Base-by-base conservation (phyloP, 2,797 vertebrate genomes). In the Alcedo quadribrachys region DNA sequence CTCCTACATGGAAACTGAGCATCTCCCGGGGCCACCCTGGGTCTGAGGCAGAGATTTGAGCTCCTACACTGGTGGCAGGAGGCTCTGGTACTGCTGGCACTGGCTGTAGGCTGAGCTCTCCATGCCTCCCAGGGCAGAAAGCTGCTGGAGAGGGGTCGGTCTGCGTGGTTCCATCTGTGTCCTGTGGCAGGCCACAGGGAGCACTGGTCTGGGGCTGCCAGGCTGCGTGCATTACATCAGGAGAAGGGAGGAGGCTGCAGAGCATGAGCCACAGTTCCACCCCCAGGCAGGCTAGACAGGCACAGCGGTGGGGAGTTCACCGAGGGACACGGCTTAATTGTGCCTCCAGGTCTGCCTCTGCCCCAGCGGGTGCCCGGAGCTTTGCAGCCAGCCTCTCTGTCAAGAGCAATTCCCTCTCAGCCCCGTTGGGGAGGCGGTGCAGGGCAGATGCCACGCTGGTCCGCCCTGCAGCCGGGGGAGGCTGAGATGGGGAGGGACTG, bases 401-500 rank as follows among this genome's bases (percentile, higher is more conserved):
- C 67, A 32, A 5, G 63, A 62, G 18, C 50, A 43, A 40, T 32
- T 14, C 24, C 25, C 82, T 51, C 50, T 4, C 17, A 66, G 58
- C 35, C 5, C 51, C 9, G 0, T 15, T 53, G 22, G 14, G 53
- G 20, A 63, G 7, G 53, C 17, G 33, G 3, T 3, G 24, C 60
- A 27, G 42, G 13, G 11, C 20, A 32, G 53, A 4, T 46, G 50
- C 40, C 32, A 70, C 20, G 42, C 42, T 1, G 8, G 50, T 2
- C n/a, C 7, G n/a, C 69, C 1, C 14, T 15, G 33, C 66, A 28
- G 60, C 21, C 21, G 1, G 5, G 35, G n/a, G 9, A 5, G 40
- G 15, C 51, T 40, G 8, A 17, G 79, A 4, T 3, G 0, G 1
- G 13, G 55, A 42, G 12, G 81, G 60, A 19, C 0, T 0, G 9